Evolutionary conservation across 2,113 vertebrate genomes (phyloP).

Genomic region (Motacilla alba): DNA sequence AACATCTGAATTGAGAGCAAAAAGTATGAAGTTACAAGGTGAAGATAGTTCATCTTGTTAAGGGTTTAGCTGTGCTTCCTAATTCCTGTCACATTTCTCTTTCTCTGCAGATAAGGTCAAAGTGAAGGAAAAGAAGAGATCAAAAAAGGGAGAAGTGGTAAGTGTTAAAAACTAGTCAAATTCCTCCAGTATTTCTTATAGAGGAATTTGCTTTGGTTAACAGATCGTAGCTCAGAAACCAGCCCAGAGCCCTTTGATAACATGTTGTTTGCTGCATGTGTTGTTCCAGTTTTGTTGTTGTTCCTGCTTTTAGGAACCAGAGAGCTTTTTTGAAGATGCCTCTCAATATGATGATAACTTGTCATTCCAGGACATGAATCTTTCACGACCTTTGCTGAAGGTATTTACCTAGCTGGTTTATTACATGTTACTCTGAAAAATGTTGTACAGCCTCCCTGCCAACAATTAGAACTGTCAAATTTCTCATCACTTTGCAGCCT

Average conservation of each 20-base stretch:
- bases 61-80: background rate
- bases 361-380: slow-evolving; percentile 94
- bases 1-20: background rate
- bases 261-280: background rate
- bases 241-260: background rate
- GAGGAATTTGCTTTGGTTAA: background rate
- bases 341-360: slow-evolving; percentile 87
- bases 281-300: background rate
- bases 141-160: slow-evolving; percentile 72
- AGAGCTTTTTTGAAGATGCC: slow-evolving; percentile 87
- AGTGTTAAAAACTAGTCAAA: background rate
- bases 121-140: slow-evolving; percentile 80
- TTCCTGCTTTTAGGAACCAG: slow-evolving; percentile 68
- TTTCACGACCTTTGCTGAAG: slow-evolving; percentile 95
- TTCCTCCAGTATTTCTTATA: background rate
- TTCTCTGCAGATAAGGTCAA: slow-evolving; percentile 81
- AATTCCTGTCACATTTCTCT: background rate
- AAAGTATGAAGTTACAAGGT: background rate
- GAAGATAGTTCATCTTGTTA: background rate
- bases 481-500: background rate
- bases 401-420: slow-evolving; percentile 57
- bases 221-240: background rate
- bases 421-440: background rate
- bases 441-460: background rate
- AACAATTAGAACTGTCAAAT: background rate